Base-by-base conservation (phyloP, 2,113 vertebrate species). In the Gnathonemus echidnorhynchus region DNA sequence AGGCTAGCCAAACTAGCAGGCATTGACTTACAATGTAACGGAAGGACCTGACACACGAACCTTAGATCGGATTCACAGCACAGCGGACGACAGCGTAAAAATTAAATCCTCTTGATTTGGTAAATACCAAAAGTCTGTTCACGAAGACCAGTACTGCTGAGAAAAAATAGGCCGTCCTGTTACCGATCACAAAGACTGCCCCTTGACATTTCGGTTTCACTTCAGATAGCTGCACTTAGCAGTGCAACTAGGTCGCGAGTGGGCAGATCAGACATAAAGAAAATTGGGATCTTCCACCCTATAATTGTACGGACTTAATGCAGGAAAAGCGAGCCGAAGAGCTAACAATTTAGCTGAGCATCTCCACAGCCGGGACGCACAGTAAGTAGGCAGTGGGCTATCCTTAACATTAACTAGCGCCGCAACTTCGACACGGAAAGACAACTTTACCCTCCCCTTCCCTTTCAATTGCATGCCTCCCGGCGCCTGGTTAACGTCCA, bases 401-500 rank as follows among this genome's bases (percentile, higher is more conserved):
- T 3, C 4, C 19, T 62, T 42, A 53, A 31, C 27, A 62, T 27
- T 19, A 62, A 88, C 52, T 8, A 58, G 11, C 13, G 3, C 13
- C 21, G 31, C 53, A 31, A 62, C 31, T 58, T 62, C 53, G 35
- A 88, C 19, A 24, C 3, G 19, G 31, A n/a, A 42, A 88, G 17
- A 15, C 87, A 58, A 45, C 52, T 84, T 89, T 86, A 85, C 35
- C 49, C 80, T 27, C n/a, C 45, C 74, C 74, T 70, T 84, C 49
- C 27, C 49, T 56, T 49, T 21, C n/a, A 35, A 39, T n/a, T 39
- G 35, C 35, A 77, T n/a, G 31, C 13, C 50, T 48, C 89, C 77
- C 39, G 39, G 80, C 46, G 56, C 89, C 80, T 27, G 52, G 49
- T 85, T 88, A 35, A 21, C 21, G 88, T 53, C 88, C 89, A 62